Conservation (phyloP, 2,797 vertebrate genomes). For the Dromococcyx pavoninus region DNA sequence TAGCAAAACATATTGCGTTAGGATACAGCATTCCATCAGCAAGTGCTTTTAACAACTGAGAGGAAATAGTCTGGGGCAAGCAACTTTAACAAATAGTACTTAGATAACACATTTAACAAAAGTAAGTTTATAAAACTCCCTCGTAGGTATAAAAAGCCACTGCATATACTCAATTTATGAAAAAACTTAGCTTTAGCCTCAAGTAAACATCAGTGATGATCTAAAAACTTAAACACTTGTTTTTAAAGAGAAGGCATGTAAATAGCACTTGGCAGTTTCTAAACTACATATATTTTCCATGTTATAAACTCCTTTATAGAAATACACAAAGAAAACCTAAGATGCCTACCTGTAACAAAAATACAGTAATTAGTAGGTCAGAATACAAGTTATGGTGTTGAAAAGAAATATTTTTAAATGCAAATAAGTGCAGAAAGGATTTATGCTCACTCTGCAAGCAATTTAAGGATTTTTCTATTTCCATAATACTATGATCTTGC, state of each 20-base stretch:
- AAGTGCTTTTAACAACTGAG: neutral
- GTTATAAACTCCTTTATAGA: neutral
- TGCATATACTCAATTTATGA: neutral
- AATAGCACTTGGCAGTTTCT: neutral
- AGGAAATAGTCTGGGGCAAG: neutral
- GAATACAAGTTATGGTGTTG: neutral
- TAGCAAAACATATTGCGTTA: neutral
- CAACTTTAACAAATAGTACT: neutral
- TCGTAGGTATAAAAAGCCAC: conserved; percentile 8
- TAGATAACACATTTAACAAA: neutral
- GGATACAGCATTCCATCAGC: neutral
- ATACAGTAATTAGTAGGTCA: neutral
- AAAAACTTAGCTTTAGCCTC: neutral
- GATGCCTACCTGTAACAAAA: neutral
- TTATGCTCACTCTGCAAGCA: neutral
- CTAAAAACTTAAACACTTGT: conserved; percentile 19
- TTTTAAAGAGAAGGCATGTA: neutral
- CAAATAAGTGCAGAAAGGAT: neutral
- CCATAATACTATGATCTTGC: neutral
- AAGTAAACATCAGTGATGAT: neutral
- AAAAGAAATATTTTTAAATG: neutral
- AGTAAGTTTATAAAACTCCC: neutral
- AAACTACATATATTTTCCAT: neutral
- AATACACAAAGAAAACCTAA: neutral
- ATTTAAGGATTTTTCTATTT: neutral